phyloP scores from a whole-genome alignment of 2,113 vertebrate genomes.

The Mungos mungo region DNA sequence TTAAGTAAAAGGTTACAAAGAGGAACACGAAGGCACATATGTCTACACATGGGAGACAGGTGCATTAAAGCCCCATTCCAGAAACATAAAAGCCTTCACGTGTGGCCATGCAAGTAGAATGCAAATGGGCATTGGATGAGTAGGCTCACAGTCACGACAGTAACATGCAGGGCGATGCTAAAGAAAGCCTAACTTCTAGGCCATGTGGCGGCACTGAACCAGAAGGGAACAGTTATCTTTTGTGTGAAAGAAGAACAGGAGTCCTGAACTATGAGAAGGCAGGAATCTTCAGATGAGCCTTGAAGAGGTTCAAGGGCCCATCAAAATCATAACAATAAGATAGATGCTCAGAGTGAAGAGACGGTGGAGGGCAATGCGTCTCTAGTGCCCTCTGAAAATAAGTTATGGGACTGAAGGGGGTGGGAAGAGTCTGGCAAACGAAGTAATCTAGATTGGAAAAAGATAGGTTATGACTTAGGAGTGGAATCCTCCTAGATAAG shows the following conservation, averaged over 20 bases:
- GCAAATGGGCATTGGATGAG: background rate
- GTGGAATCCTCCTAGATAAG: background rate
- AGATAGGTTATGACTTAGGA: background rate
- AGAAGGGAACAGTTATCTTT: slow-evolving; percentile 13
- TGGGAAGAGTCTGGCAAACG: background rate
- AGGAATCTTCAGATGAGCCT: slow-evolving; percentile 25
- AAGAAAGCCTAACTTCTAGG: background rate
- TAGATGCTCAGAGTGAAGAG: background rate
- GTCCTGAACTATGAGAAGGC: background rate
- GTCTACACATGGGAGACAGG: background rate
- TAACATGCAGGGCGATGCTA: slow-evolving; percentile 48
- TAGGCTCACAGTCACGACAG: background rate
- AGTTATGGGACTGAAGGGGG: background rate
- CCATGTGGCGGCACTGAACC: background rate
- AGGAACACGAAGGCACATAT: background rate
- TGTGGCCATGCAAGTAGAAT: slow-evolving; percentile 58
- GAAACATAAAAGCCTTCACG: background rate
- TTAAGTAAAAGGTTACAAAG: background rate
- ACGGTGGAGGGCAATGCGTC: background rate
- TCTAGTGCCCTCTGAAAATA: slow-evolving; percentile 7
- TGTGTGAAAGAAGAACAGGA: background rate
- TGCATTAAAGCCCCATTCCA: slow-evolving; percentile 17
- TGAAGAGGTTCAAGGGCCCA: slow-evolving; percentile 11
- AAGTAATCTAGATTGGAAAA: background rate
- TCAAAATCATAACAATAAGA: background rate